These are phyloP conservation scores for Drosophila burlai DNA, from an alignment of 1,140 invertebrate species.

Conservation along the genomic window DNA sequence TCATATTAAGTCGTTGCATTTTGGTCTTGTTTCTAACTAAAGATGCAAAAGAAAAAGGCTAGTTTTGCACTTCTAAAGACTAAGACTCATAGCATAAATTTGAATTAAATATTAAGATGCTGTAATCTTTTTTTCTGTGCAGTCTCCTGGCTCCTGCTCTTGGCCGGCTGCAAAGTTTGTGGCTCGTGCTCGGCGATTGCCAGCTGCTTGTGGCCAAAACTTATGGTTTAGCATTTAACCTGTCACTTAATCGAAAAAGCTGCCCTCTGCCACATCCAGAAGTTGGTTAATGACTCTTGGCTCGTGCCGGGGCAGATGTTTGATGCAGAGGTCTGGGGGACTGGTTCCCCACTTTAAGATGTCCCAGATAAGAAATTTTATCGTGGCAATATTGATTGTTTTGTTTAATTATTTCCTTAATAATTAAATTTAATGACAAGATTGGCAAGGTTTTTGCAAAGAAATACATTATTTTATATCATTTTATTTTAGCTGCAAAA, in stretches of 20 bases:
- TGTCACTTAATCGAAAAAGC: slow-evolving; percentile 71
- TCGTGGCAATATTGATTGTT: not conserved
- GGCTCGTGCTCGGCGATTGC: slow-evolving; percentile 61
- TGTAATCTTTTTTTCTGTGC: slow-evolving; percentile 2
- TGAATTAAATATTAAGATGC: not conserved
- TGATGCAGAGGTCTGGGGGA: not conserved
- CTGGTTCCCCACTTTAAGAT: slow-evolving; percentile 27
- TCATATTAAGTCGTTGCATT: not conserved
- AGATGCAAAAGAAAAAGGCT: not conserved
- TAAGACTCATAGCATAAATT: not conserved
- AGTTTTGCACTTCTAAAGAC: not conserved
- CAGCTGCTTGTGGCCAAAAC: slow-evolving; percentile 66
- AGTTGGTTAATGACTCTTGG: slow-evolving; percentile 48
- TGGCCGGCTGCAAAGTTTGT: slow-evolving; percentile 63
- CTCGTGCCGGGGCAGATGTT: slow-evolving; percentile 45
- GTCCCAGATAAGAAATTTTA: slow-evolving; percentile 30
- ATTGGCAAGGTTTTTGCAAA: no score
- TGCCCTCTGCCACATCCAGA: slow-evolving; percentile 48
- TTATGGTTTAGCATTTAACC: slow-evolving; percentile 72
- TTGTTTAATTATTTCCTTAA: not conserved
- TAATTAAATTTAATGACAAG: not conserved
- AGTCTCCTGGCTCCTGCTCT: slow-evolving; percentile 26
- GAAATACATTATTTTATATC: not conserved
- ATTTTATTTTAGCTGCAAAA: not conserved
- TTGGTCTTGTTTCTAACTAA: not conserved